Conservation (phyloP, 2,113 vertebrate genomes). For the Psophia crepitans region DNA sequence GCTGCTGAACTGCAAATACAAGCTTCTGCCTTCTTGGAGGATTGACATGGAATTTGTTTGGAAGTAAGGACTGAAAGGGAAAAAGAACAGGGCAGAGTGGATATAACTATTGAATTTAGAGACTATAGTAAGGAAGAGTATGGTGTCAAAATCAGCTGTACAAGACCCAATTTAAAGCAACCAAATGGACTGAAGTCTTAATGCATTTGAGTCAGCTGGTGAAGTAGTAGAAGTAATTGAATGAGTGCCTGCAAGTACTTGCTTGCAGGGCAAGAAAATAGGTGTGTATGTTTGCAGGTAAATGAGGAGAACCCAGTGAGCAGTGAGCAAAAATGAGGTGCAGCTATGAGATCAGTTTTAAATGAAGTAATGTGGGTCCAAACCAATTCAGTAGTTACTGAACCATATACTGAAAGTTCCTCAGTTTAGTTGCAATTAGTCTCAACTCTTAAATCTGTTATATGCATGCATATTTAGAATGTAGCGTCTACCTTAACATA, state of each 20-base stretch:
- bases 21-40: not conserved
- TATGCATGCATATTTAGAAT: not conserved
- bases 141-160: not conserved
- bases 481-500: not conserved
- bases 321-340: slow-evolving; percentile 22
- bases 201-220: not conserved
- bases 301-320: not conserved
- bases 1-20: not conserved
- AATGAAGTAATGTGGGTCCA: not conserved
- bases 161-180: not conserved
- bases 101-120: not conserved
- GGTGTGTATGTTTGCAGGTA: not conserved
- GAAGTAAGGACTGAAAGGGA: not conserved
- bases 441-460: not conserved
- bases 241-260: not conserved
- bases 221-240: not conserved
- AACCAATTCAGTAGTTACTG: not conserved
- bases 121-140: not conserved
- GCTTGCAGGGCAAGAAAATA: not conserved
- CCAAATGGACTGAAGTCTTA: not conserved
- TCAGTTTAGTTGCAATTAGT: not conserved
- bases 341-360: not conserved
- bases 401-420: not conserved
- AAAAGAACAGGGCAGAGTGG: not conserved
- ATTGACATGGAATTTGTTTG: not conserved